phyloP scores from a whole-genome alignment of 2,797 vertebrate species.

The Brotula barbata region DNA sequence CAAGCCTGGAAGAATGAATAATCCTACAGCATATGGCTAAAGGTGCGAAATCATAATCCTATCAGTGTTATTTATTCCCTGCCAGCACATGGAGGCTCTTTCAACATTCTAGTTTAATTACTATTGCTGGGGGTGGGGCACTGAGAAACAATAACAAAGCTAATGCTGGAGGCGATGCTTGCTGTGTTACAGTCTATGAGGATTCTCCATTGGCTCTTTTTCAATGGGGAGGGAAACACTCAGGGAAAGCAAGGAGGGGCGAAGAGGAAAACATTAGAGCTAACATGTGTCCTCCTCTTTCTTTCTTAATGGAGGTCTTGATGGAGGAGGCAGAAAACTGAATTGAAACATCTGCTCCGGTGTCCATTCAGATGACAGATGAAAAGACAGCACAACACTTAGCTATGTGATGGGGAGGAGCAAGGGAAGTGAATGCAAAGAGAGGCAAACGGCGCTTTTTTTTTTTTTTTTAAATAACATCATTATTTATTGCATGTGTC shows the following conservation, averaged over 20 bases:
- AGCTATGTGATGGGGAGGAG: slow-evolving; percentile 2
- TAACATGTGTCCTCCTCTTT: slow-evolving; percentile 11
- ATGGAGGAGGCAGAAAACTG: slow-evolving; percentile 28
- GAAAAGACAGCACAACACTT: slow-evolving; percentile 29
- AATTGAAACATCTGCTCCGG: slow-evolving; percentile 58
- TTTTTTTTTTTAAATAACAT: slow-evolving; percentile 92
- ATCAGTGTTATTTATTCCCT: slow-evolving; percentile 68
- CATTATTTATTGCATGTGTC: slow-evolving; percentile 97
- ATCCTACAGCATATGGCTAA: slow-evolving; percentile 71
- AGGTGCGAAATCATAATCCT: slow-evolving; percentile 73
- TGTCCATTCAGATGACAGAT: slow-evolving; percentile 24
- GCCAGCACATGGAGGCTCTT: slow-evolving; percentile 58
- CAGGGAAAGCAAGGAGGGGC: slow-evolving; percentile 18
- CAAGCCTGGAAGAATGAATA: slow-evolving; percentile 67
- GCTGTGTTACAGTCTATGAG: slow-evolving; percentile 10
- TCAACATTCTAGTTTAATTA: slow-evolving; percentile 71
- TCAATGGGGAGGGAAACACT: slow-evolving; percentile 28
- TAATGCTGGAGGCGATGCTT: slow-evolving; percentile 52
- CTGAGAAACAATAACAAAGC: slow-evolving; percentile 69
- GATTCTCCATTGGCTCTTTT: slow-evolving; percentile 33
- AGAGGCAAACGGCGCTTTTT: slow-evolving; percentile 23
- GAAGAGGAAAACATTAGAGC: slow-evolving; percentile 25
- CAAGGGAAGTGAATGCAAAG: slow-evolving; percentile 12
- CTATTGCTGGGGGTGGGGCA: slow-evolving; percentile 23
- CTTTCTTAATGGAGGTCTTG: slow-evolving; percentile 35